A percentile compares a stretch with the other conserved stretches of the same genome.
Evolutionary conservation across 1,140 invertebrate genomes (phyloP).

Genomic region (Drosophila rhopaloa): DNA sequence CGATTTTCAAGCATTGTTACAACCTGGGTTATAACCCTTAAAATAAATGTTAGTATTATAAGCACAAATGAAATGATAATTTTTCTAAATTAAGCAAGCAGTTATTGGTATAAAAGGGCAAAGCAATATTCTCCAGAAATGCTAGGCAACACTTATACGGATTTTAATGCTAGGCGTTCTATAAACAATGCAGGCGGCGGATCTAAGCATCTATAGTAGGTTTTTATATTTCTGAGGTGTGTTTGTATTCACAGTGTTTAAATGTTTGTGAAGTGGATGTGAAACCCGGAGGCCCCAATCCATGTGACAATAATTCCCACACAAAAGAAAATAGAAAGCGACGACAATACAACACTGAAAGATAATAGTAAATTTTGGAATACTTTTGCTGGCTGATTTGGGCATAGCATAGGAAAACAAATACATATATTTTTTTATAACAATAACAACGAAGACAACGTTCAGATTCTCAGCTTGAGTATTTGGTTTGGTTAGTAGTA

Average conservation of each 20-base stretch:
- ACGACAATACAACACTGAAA: conserved; percentile 63
- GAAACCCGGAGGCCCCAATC: neutral
- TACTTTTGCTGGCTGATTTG: conserved; percentile 11
- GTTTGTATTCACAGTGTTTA: conserved; percentile 47
- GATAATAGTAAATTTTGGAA: conserved; percentile 52
- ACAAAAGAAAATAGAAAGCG: conserved; percentile 49
- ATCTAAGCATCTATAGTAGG: conserved; percentile 38
- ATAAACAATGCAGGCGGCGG: conserved; percentile 49
- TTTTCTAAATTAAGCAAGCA: conserved; percentile 58
- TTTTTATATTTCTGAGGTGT: conserved; percentile 11
- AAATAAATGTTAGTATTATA: conserved; percentile 27
- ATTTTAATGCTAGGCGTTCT: conserved; percentile 11
- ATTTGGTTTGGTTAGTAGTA: conserved; percentile 34
- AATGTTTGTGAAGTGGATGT: conserved; percentile 9
- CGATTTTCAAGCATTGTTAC: conserved; percentile 34
- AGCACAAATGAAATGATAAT: conserved; percentile 53
- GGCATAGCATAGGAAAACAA: conserved; percentile 40
- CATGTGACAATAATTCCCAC: conserved; percentile 15
- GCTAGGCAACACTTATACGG: conserved; percentile 25
- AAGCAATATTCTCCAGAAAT: conserved; percentile 15
- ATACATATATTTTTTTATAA: conserved; percentile 24
- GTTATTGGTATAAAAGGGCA: conserved; percentile 32
- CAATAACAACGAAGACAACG: conserved; percentile 32
- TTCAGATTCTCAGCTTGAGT: conserved; percentile 27
- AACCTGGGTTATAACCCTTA: conserved; percentile 25